Percentiles rank a stretch among this genome's conserved stretches.
phyloP scores from a whole-genome alignment of 2,888 invertebrate genomes.

The Corythucha ciliata region DNA sequence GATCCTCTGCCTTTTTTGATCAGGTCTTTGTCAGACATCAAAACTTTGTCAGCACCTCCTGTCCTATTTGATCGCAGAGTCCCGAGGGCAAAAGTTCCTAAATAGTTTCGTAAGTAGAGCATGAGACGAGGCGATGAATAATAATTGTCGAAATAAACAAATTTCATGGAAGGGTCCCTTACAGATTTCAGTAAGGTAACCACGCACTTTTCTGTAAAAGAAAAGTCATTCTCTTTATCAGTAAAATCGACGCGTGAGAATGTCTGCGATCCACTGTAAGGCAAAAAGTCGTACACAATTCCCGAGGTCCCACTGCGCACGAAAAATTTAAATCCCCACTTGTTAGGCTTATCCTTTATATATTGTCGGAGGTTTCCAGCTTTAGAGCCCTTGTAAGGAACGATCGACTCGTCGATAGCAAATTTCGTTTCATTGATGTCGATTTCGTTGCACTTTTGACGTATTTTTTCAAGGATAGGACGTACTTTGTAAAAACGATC shows the following conservation, averaged over 20 bases:
- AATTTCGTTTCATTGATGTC: conserved; percentile 30
- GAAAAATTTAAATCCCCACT: conserved; percentile 40
- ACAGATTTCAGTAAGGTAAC: not conserved
- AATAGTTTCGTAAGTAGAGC: conserved; percentile 1
- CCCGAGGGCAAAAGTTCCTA: conserved; percentile 6
- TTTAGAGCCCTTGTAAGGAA: conserved; percentile 39
- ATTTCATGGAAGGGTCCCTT: not conserved
- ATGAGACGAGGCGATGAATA: conserved; percentile 7
- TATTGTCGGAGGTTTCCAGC: conserved; percentile 39
- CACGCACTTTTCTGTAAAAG: not conserved
- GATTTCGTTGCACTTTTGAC: conserved; percentile 19
- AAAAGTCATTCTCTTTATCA: not conserved
- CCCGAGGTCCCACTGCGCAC: conserved; percentile 38
- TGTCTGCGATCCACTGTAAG: not conserved
- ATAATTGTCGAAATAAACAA: conserved; percentile 7
- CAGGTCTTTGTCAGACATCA: not conserved
- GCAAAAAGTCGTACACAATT: conserved; percentile 27
- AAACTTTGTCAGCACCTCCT: conserved; percentile 1
- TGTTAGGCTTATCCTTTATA: conserved; percentile 38
- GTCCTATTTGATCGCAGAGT: conserved; percentile 4
- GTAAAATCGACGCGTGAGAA: not conserved
- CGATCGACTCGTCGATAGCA: conserved; percentile 38
- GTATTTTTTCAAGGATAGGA: not conserved
- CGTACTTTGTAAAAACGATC: conserved; percentile 7
- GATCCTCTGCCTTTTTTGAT: conserved; percentile 6